A percentile compares a stretch with the other conserved stretches of the same genome.
phyloP scores from a whole-genome alignment of 2,888 invertebrate genomes.

The Axea sp. region DNA sequence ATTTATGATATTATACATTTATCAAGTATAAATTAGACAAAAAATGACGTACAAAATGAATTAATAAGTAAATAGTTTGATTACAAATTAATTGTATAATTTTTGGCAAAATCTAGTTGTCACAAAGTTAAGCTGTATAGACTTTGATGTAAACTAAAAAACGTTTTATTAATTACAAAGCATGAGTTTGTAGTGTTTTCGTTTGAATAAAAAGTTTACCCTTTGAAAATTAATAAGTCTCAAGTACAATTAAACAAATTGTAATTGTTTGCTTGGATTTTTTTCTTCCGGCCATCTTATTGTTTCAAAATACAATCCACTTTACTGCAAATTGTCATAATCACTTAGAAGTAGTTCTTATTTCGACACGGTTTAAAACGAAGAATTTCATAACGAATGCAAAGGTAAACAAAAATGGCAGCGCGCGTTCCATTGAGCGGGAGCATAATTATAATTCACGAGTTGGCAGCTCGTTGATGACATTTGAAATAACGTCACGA shows the following conservation, averaged over 20 bases:
- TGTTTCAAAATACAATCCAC: constrained; percentile 2
- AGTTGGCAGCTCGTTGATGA: constrained; percentile 53
- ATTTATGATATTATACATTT: not conserved
- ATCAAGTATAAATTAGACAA: too few species aligned
- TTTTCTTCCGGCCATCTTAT: not conserved
- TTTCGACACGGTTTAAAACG: constrained; percentile 5
- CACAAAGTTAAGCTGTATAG: too few species aligned
- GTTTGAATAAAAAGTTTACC: too few species aligned
- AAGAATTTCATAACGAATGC: constrained; percentile 34
- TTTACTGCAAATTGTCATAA: constrained; percentile 31
- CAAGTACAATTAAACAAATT: not conserved
- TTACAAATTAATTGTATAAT: too few species aligned
- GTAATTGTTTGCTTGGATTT: not conserved
- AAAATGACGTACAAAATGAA: too few species aligned
- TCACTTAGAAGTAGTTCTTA: constrained; percentile 11
- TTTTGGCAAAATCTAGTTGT: too few species aligned
- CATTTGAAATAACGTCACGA: constrained; percentile 46
- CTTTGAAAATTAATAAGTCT: too few species aligned
- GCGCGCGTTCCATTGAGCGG: constrained; percentile 32
- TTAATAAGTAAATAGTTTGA: too few species aligned
- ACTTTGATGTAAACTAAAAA: too few species aligned
- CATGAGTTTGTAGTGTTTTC: too few species aligned
- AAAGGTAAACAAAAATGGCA: constrained; percentile 47
- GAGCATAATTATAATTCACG: constrained; percentile 47
- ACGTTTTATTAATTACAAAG: too few species aligned